Evolutionary conservation across 1,140 invertebrate genomes (phyloP), one percentile per base, ranked within the genome.

Genomic region (Ostrea edulis): DNA sequence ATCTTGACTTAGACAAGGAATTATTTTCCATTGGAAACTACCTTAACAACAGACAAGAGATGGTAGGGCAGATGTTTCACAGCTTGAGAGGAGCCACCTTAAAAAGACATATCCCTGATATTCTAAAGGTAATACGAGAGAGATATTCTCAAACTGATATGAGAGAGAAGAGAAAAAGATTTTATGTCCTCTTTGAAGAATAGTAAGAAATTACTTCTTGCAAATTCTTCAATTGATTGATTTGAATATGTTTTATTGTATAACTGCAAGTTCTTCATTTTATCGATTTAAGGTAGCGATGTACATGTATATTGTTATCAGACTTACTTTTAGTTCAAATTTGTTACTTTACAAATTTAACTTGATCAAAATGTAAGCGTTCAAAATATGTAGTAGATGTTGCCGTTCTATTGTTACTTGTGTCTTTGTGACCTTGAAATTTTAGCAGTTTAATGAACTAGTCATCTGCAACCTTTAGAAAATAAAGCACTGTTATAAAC

Each of bases 51-150:
- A 82, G 92, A 9, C 88, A 92, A 62, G 87, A 91, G 35, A 93
- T 94, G 92, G 83, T 94, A 12, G 90, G 93, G 9, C 90, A 95
- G 85, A 93, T 95, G 92, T 94, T 94, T 68, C 86, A 89, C 7
- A 93, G 93, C 77, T 90, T 95, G 0, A 91, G 90, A 44, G 92
- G 93, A 0, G 81, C 89, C 65, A 94, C 92, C 82, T 88, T 95
- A 44, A 91, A 92, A 25, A 87, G 92, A 11, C 93, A 93, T 82
- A 82, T 95, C 58, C 94, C 94, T 12, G 94, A 94, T 65, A 88
- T 94, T 22, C 86, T 95, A 3, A 93, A 93, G 93, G 94, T 94
- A 91, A 71, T 12, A 85, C 12, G 65, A 68, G n/a, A n/a, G 55
- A 58, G 55, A 58, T 12, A 88, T 94, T n/a, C 86, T 95, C 4